Conservation (phyloP, 1,140 invertebrate genomes). For the Brachionus rubens region DNA sequence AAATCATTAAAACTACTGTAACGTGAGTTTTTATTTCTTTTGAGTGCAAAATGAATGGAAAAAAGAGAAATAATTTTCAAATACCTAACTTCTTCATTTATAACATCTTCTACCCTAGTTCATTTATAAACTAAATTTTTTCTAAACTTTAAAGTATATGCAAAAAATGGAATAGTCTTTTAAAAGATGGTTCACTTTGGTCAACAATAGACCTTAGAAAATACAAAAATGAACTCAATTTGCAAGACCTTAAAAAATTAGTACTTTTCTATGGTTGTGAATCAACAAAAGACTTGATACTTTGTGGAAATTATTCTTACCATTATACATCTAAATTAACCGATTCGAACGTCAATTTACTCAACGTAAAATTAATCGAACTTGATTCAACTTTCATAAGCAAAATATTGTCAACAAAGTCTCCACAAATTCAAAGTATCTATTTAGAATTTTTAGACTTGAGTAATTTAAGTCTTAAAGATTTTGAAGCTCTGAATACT, state of each 20-base stretch:
- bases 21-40: too few species aligned
- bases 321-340: neutral
- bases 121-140: too few species aligned
- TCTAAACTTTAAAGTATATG: too few species aligned
- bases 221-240: slow-evolving; percentile 15
- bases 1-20: too few species aligned
- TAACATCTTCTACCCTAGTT: too few species aligned
- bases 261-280: slow-evolving; percentile 18
- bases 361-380: neutral
- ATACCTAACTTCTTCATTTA: too few species aligned
- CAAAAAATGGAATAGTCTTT: slow-evolving; percentile 33
- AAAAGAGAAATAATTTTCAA: too few species aligned
- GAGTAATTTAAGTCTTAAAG: neutral
- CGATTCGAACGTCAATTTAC: neutral
- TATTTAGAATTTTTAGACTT: slow-evolving; percentile 21
- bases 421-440: neutral
- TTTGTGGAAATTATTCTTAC: slow-evolving; percentile 1
- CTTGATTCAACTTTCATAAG: slow-evolving; percentile 10
- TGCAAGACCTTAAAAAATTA: neutral
- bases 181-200: slow-evolving; percentile 39
- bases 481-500: neutral
- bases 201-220: slow-evolving; percentile 9
- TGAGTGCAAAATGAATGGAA: too few species aligned
- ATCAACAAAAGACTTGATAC: neutral
- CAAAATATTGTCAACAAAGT: neutral